Evolutionary conservation across 2,888 invertebrate species (phyloP).

Genomic region (Pseudeuparius sepicola): DNA sequence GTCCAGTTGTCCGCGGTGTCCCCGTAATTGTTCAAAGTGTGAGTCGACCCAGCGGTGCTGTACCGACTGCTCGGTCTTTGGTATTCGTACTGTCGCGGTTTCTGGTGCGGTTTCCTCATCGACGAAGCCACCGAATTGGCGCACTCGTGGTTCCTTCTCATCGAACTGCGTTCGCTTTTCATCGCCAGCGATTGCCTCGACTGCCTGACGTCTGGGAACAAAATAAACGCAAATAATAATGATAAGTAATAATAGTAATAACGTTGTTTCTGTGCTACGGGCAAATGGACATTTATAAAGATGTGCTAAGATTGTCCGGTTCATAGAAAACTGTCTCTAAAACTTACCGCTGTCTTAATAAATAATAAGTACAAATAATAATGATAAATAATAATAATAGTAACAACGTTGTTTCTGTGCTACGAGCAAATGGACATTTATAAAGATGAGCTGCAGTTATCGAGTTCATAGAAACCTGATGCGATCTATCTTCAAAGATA

Average conservation of each 20-base stretch:
- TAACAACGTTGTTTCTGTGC: too few relatives aligned
- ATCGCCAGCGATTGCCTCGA: constrained; percentile 78
- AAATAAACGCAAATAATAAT: constrained; percentile 5
- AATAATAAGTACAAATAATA: too few relatives aligned
- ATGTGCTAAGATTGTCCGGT: too few relatives aligned
- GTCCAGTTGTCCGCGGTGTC: constrained; percentile 91
- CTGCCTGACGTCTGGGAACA: constrained; percentile 63
- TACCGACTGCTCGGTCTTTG: constrained; percentile 67
- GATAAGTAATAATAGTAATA: constrained; percentile 1
- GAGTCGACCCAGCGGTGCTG: constrained; percentile 68
- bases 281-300: too few relatives aligned
- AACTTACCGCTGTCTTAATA: too few relatives aligned
- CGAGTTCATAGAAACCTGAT: too few relatives aligned
- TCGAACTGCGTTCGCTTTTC: constrained; percentile 71
- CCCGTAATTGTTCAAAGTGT: constrained; percentile 76
- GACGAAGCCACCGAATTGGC: constrained; percentile 43
- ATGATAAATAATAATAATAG: too few relatives aligned
- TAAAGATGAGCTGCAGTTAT: too few relatives aligned
- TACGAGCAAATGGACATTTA: too few relatives aligned
- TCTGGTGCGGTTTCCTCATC: constrained; percentile 54
- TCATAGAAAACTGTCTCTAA: too few relatives aligned
- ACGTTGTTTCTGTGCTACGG: neutral
- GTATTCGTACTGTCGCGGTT: constrained; percentile 66
- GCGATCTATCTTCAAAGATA: too few relatives aligned
- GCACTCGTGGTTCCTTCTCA: constrained; percentile 50